These are phyloP conservation scores for Bicyclus anynana DNA, from an alignment of 1,140 invertebrate genomes.

Conservation along the genomic window DNA sequence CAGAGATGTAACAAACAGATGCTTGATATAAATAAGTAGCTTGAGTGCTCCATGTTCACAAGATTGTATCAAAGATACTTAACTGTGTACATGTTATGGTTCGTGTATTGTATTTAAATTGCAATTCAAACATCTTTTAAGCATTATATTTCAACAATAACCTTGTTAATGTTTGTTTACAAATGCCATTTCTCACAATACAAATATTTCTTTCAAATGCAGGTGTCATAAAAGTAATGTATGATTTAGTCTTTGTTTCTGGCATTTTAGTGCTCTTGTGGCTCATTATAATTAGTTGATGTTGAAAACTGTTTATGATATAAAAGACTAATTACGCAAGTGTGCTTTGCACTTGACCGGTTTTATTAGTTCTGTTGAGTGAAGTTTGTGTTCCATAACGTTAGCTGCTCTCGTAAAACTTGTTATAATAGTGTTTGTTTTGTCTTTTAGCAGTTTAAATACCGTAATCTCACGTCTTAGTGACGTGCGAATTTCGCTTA, in stretches of 20 bases:
- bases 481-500: slow-evolving; percentile 52
- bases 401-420: slow-evolving; percentile 1
- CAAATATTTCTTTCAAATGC: no score
- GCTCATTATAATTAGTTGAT: no score
- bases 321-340: no score
- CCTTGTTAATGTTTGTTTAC: no score
- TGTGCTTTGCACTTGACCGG: not conserved
- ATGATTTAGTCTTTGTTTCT: no score
- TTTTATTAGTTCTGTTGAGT: slow-evolving; percentile 2
- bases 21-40: slow-evolving; percentile 39
- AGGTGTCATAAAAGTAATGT: no score
- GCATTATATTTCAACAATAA: no score
- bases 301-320: no score
- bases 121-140: not conserved
- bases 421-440: slow-evolving; percentile 11
- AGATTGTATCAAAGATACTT: slow-evolving; percentile 34
- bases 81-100: slow-evolving; percentile 14
- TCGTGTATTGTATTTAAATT: not conserved
- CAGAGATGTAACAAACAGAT: slow-evolving; percentile 29
- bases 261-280: no score
- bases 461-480: slow-evolving; percentile 40
- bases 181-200: no score
- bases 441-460: slow-evolving; percentile 34
- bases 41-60: slow-evolving; percentile 26
- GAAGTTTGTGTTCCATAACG: slow-evolving; percentile 4